Base-by-base conservation (phyloP, 2,113 vertebrate species). In the Lonchura striata region DNA sequence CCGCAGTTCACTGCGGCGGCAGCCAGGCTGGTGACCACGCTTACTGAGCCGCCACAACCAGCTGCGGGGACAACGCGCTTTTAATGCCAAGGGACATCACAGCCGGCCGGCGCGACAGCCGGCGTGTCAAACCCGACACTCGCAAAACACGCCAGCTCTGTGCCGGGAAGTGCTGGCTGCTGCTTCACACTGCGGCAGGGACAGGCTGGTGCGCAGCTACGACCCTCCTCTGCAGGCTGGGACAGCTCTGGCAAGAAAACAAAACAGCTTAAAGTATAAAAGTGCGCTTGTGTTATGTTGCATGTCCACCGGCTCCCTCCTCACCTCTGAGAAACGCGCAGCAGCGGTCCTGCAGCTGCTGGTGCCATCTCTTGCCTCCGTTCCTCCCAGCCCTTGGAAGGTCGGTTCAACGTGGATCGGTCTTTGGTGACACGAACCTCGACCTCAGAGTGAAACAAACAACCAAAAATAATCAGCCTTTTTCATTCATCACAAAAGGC, bases 181-280 rank as follows among this genome's bases (percentile, higher is more conserved):
- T 79, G 30, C 46, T 59, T 72, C 69, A 28, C 66, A 84, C 41
- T 18, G 49, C 41, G 8, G 24, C 41, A 47, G 30, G 11, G 47
- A 41, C 30, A 14, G 66, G 75, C 46, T 59, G 84, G 42, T 7
- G 59, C 46, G 71, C 46, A 28, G 15, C 97, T 98, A 98, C 24
- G 98, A 30, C 52, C 88, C 98, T 97, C 98, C 98, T 97, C 99
- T 98, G 98, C 99, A 99, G 56, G 95, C 94, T 47, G 98, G 98
- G 66, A 98, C 81, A 86, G 98, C 98, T 97, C 99, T 99, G 95
- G 19, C 77, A 69, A 54, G 49, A 83, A 75, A 95, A 63, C 82
- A 91, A 35, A 94, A 90, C n/a, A 69, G 79, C 33, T 50, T 11
- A 0, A 37, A 31, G 15, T 8, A 0, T 0, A 4, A 0, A 14